Base-by-base conservation (phyloP, 2,797 vertebrate genomes). In the Neoniphon sammara region DNA sequence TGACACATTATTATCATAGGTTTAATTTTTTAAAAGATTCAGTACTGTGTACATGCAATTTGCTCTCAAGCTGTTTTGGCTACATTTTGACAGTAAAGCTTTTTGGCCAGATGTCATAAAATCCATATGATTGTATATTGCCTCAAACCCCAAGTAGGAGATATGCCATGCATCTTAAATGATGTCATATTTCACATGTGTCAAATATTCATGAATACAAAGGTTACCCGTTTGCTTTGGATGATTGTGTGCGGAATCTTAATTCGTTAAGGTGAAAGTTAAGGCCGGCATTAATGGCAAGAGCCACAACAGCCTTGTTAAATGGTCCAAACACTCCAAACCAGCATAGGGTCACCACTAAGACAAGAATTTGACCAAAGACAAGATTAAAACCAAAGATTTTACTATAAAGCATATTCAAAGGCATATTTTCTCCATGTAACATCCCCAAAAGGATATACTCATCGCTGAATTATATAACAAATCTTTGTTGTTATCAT, bases 1-100 rank as follows among this genome's bases (percentile, higher is more conserved):
- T 86, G 60, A 89, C 89, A 87, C 68, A 82, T 89, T 84, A 47
- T 88, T 77, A 7, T 11, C 3, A 11, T 67, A 23, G 59, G 55
- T 50, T 66, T 66, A 34, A 64, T 63, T 68, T 72, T 52, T 39
- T 36, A 39, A 46, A 21, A 46, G 47, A 81, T 65, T 36, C 54
- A 73, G 75, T 66, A 36, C 63, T n/a, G 20, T 57, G 20, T n/a
- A 46, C 9, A 25, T 73, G 25, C 62, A 62, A 50, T 77, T 50
- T 75, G 34, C 36, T 57, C 21, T 15, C 36, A 25, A 62, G 61
- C n/a, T 70, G 71, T 58, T 86, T 68, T 70, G 23, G 63, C 66
- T 47, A 50, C 4, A 18, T 64, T 68, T 73, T 64, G 61, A 73
- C 34, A 21, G 58, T 25, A 34, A 70, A 54, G 66, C 68, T 64